Conservation (phyloP, 2,113 vertebrate species). For the Numenius arquata region DNA sequence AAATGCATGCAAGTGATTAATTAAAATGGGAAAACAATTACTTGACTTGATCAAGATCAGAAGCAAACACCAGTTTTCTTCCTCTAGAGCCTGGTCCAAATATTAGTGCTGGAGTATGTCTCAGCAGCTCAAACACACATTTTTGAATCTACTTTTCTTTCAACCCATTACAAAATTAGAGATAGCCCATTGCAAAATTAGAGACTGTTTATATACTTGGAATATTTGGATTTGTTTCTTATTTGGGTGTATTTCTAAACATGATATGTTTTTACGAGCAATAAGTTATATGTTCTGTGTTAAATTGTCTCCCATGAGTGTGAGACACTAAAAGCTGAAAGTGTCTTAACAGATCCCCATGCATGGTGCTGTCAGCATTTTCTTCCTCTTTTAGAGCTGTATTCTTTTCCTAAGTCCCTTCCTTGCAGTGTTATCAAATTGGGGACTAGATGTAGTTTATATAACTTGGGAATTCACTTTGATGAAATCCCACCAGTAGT, state of each 20-base stretch:
- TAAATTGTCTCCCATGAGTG: background rate
- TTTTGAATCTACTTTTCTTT: background rate
- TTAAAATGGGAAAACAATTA: background rate
- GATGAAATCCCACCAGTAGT: slow-evolving; percentile 55
- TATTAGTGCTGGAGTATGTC: background rate
- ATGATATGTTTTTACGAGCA: background rate
- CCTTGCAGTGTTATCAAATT: slow-evolving; percentile 20
- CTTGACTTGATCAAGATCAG: background rate
- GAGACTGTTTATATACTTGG: background rate
- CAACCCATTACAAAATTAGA: background rate
- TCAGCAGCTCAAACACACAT: background rate
- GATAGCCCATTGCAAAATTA: background rate
- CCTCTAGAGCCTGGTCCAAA: background rate
- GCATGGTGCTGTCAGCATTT: slow-evolving; percentile 41
- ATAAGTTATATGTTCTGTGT: background rate
- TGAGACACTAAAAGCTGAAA: background rate
- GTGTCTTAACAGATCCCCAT: background rate
- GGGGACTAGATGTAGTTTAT: slow-evolving; percentile 43
- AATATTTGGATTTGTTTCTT: background rate
- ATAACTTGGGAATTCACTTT: slow-evolving; percentile 22
- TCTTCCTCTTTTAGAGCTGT: background rate
- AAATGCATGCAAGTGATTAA: background rate
- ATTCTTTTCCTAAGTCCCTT: background rate
- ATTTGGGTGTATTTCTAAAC: background rate
- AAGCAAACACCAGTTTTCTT: background rate